These are phyloP conservation scores for Pyrrhosoma nymphula DNA, from an alignment of 2,888 invertebrate species.

Conservation along the genomic window DNA sequence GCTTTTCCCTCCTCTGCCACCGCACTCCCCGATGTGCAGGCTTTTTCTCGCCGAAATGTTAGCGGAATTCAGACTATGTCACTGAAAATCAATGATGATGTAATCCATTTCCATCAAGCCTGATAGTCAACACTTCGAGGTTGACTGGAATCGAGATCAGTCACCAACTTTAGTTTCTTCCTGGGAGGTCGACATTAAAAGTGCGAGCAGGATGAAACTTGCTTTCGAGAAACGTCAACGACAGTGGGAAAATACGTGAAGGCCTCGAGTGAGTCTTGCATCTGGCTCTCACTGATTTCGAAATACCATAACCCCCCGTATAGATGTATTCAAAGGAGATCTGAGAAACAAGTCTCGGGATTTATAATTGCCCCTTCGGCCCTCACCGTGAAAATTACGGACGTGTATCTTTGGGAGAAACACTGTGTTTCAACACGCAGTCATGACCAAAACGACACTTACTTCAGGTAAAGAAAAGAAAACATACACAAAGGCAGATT, in stretches of 20 bases:
- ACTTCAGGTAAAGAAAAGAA: too few species aligned
- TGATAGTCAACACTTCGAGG: background rate
- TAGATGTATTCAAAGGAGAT: too few species aligned
- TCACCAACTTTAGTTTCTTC: background rate
- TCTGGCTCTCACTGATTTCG: too few species aligned
- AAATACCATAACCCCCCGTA: too few species aligned
- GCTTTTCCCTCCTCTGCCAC: background rate
- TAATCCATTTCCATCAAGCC: background rate
- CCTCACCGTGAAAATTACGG: too few species aligned
- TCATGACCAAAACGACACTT: too few species aligned
- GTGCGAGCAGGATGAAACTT: background rate
- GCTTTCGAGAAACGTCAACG: background rate
- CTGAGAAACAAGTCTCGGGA: too few species aligned
- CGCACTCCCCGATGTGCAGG: background rate
- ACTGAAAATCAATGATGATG: conserved; percentile 24
- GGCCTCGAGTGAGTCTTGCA: background rate
- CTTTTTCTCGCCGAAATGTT: background rate
- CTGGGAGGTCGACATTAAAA: background rate
- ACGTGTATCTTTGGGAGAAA: too few species aligned
- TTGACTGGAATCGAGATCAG: background rate
- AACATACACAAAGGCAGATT: too few species aligned
- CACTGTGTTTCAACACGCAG: too few species aligned
- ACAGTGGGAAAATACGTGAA: background rate
- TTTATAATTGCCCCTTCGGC: too few species aligned
- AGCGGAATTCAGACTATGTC: background rate